Evolutionary conservation across 64 coral and sea anemone genomes (phyloP).

Genomic region (Montipora cactus): DNA sequence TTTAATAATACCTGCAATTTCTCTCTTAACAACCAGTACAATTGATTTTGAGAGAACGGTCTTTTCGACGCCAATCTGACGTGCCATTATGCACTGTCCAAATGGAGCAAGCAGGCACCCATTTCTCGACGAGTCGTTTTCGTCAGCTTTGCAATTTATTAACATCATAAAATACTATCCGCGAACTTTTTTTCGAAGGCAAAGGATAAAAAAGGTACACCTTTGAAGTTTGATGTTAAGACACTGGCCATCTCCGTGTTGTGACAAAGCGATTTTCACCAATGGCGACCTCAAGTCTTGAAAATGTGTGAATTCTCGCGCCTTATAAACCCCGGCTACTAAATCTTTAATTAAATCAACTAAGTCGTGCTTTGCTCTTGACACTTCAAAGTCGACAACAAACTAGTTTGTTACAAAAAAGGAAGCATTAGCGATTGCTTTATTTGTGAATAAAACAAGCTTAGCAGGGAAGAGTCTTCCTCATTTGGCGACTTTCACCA

Average conservation of each 20-base stretch:
- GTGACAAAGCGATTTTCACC: not conserved
- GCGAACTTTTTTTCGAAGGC: not conserved
- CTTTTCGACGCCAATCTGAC: not conserved
- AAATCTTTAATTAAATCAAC: conserved; percentile 39
- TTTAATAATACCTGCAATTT: not conserved
- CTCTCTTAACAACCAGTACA: not conserved
- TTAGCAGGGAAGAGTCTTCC: not conserved
- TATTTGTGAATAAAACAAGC: not conserved
- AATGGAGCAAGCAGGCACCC: not conserved
- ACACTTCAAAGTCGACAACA: not conserved
- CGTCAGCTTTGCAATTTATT: not conserved
- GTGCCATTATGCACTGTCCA: not conserved
- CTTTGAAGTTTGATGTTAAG: not conserved
- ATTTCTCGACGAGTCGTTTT: not conserved
- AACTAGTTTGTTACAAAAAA: not conserved
- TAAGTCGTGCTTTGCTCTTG: not conserved
- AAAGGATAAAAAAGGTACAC: not conserved
- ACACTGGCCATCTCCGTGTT: not conserved
- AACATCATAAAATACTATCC: not conserved
- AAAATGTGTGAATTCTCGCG: conserved; percentile 54
- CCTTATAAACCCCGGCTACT: conserved; percentile 35
- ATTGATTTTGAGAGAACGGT: not conserved
- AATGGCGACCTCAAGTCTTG: conserved; percentile 45
- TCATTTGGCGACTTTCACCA: not conserved
- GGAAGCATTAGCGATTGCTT: not conserved